Evolutionary conservation across 1,140 invertebrate species (phyloP).

Genomic region (Homalodisca vitripennis): DNA sequence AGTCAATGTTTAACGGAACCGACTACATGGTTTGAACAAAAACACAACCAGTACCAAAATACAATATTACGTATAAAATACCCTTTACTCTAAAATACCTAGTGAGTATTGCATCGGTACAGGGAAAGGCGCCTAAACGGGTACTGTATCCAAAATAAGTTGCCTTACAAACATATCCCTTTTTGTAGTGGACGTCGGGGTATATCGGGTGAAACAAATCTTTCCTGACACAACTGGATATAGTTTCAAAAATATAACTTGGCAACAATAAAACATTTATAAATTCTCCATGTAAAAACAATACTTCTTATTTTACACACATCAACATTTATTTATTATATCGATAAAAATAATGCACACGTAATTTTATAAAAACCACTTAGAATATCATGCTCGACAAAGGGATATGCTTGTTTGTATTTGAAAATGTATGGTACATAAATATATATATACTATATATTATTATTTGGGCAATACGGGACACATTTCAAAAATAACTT

Average conservation of each 20-base stretch:
- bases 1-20: not conserved
- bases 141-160: conserved; percentile 20
- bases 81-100: conserved; percentile 41
- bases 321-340: too few species aligned
- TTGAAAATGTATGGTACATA: conserved; percentile 23
- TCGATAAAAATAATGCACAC: too few species aligned
- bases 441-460: conserved; percentile 21
- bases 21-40: not conserved
- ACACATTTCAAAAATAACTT: conserved; percentile 1
- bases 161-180: conserved; percentile 9
- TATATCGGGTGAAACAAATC: not conserved
- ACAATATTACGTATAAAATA: conserved; percentile 41
- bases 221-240: too few species aligned
- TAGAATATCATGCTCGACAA: not conserved
- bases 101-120: conserved; percentile 17
- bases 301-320: too few species aligned
- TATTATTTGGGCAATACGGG: conserved; percentile 17
- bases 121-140: conserved; percentile 15
- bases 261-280: not conserved
- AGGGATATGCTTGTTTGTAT: conserved; percentile 9
- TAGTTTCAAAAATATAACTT: conserved; percentile 10
- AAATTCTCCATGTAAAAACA: not conserved
- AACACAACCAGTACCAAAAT: conserved; percentile 39
- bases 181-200: too few species aligned
- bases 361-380: not conserved